phyloP scores from a whole-genome alignment of 2,888 invertebrate genomes.

The Amphipyra berbera region DNA sequence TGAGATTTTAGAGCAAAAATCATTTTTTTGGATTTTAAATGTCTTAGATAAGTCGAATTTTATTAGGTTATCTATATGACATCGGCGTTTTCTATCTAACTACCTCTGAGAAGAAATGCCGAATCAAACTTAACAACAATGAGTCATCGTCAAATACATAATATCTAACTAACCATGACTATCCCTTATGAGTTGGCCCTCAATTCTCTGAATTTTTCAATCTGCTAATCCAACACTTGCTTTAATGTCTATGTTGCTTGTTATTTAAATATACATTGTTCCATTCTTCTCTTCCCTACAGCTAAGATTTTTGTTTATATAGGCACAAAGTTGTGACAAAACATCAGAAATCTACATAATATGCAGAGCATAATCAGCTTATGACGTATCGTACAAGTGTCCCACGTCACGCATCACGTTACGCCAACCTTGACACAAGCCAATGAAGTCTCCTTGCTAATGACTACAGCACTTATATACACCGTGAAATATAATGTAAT shows the following conservation, averaged over 20 bases:
- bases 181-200: too few relatives aligned
- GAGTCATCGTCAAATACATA: too few relatives aligned
- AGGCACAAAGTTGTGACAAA: constrained; percentile 31
- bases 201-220: too few relatives aligned
- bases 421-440: constrained; percentile 53
- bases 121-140: too few relatives aligned
- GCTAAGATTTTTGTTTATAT: constrained; percentile 16
- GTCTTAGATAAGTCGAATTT: too few relatives aligned
- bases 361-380: constrained; percentile 44
- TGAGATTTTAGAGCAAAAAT: too few relatives aligned
- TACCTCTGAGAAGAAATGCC: too few relatives aligned
- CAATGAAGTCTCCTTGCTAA: constrained; percentile 54
- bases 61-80: too few relatives aligned
- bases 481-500: constrained; percentile 28
- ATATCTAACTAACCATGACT: too few relatives aligned
- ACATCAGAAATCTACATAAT: constrained; percentile 42
- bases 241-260: neutral
- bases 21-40: too few relatives aligned
- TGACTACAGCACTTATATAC: constrained; percentile 48
- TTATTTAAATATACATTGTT: neutral
- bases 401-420: constrained; percentile 41
- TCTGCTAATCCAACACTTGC: too few relatives aligned
- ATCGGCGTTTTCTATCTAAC: too few relatives aligned
- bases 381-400: constrained; percentile 45
- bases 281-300: neutral